Conservation (phyloP, 2,888 invertebrate genomes). For the Andrena marginata region DNA sequence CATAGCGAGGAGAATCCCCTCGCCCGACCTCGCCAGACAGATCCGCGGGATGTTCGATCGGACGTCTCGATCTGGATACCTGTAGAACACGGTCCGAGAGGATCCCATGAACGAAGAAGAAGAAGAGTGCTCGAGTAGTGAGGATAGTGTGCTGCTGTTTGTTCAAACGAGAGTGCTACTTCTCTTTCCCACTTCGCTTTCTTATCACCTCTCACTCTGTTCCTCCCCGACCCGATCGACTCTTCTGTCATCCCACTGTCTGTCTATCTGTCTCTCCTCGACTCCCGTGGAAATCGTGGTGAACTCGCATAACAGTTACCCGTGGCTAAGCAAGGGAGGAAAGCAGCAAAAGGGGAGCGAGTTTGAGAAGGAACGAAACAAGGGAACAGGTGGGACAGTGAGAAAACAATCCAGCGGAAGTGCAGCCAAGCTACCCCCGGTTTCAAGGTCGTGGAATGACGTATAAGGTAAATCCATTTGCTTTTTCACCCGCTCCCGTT, state of each 20-base stretch:
- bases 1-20: not conserved
- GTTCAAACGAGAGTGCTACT: slow-evolving; percentile 55
- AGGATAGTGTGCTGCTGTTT: slow-evolving; percentile 68
- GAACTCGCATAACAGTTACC: slow-evolving; percentile 32
- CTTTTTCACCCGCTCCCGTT: slow-evolving; percentile 11
- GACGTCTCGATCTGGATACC: slow-evolving; percentile 66
- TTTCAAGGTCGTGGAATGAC: slow-evolving; percentile 82
- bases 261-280: slow-evolving; percentile 8
- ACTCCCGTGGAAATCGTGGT: slow-evolving; percentile 26
- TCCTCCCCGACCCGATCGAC: slow-evolving; percentile 26
- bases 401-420: slow-evolving; percentile 57
- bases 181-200: slow-evolving; percentile 19
- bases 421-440: slow-evolving; percentile 62
- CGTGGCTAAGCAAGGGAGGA: not conserved
- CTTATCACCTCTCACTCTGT: slow-evolving; percentile 33
- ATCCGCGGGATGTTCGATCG: slow-evolving; percentile 68
- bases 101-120: slow-evolving; percentile 30
- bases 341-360: not conserved
- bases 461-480: slow-evolving; percentile 80
- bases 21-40: not conserved
- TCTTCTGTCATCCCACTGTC: slow-evolving; percentile 4
- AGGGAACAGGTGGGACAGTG: slow-evolving; percentile 60
- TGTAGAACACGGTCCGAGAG: slow-evolving; percentile 12
- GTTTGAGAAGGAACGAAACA: not conserved
- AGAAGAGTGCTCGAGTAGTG: slow-evolving; percentile 66